phyloP scores from a whole-genome alignment of 1,140 invertebrate genomes.

The Temnothorax curvispinosus region DNA sequence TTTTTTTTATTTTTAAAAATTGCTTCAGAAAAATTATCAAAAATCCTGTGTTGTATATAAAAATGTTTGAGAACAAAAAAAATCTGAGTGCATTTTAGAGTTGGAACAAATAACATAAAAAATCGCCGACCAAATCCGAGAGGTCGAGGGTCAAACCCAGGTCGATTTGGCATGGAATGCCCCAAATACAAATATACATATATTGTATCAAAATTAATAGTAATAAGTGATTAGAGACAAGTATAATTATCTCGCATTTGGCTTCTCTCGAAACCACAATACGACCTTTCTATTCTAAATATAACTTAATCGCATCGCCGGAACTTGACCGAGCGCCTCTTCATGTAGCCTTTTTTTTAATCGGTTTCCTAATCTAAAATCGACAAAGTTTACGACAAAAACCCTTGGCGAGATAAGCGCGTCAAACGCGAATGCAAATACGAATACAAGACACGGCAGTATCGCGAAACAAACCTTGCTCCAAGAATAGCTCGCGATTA shows the following conservation, averaged over 20 bases:
- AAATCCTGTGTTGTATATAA: too few relatives aligned
- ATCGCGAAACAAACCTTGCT: background rate
- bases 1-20: too few relatives aligned
- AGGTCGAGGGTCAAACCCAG: too few relatives aligned
- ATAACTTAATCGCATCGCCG: background rate
- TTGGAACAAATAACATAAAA: too few relatives aligned
- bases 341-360: background rate
- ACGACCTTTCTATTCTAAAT: background rate
- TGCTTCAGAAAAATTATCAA: too few relatives aligned
- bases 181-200: background rate
- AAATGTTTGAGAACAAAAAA: too few relatives aligned
- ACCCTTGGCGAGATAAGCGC: background rate
- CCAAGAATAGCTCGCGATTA: constrained; percentile 17
- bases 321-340: background rate
- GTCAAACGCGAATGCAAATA: background rate
- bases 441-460: background rate
- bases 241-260: background rate
- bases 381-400: background rate
- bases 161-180: too few relatives aligned
- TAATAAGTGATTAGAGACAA: background rate
- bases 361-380: background rate
- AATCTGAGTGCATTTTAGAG: too few relatives aligned
- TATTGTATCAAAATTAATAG: background rate
- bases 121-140: too few relatives aligned
- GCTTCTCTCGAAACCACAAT: background rate